Base-by-base conservation (phyloP, 2,888 invertebrate genomes). In the Nymphalis polychloros region DNA sequence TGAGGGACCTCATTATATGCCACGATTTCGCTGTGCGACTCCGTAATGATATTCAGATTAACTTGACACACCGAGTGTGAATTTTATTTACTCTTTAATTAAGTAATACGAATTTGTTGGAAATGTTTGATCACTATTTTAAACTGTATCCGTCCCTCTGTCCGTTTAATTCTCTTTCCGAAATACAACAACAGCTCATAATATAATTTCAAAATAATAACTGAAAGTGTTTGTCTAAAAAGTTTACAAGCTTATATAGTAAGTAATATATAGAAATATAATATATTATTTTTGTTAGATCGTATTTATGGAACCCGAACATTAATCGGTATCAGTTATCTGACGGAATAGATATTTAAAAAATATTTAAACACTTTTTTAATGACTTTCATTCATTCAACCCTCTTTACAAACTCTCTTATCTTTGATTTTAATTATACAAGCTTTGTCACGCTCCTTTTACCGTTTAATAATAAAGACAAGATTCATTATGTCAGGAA, bases 381-480 rank as follows among this genome's bases (percentile, higher is more conserved):
- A 23, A 55, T 31, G 53, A 31, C n/a, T 55, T 17, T 8, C 1
- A 41, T 19, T 16, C 1, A 17, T 16, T 41, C 27, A 48, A 50
- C 23, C 64, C 49, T 48, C 23, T 59, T 59, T 63, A 16, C 35
- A 41, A 55, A 31, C 27, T 41, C n/a, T 49, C 23, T 7, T 41
- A 55, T 19, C 20, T 49, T 31, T 67, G 20, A 60, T 66, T 59
- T 19, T 35, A 55, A 35, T 55, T 57, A 49, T 41, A 64, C 67
- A 53, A 68, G 49, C 35, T 64, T 10, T 19, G 64, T 52, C 59
- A 63, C 68, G 70, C 59, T 59, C 59, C 59, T 31, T 35, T 27
- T 69, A 19, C 13, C 13, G 3, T 41, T 35, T 64, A 69, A 71
- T 69, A 62, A 69, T 62, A 63, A 67, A 62, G 52, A n/a, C 50